Base-by-base conservation (phyloP, 2,113 vertebrate genomes). In the Leucoraja erinaceus region DNA sequence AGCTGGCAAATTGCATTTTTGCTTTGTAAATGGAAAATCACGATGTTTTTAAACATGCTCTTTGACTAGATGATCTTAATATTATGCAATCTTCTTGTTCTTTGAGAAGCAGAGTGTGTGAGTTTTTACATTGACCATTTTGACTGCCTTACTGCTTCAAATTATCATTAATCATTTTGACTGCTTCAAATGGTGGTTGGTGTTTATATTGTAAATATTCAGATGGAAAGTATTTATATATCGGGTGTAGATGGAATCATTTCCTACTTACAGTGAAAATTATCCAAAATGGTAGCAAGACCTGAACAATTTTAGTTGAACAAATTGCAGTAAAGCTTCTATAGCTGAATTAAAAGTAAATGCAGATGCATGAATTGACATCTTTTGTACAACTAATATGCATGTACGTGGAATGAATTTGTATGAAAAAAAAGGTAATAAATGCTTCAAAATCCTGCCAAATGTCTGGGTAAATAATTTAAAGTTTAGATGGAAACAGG, bases 381-480 rank as follows among this genome's bases (percentile, higher is more conserved):
- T 74, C 18, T 91, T 91, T 91, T 91, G 66, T 91, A 91, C 54
- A 28, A 6, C 22, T 28, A 47, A 47, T 54, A 47, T 91, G 90
- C 90, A 91, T 91, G 90, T 33, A 25, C 72, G 18, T 74, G 68
- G 68, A 91, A 72, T 91, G 63, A 25, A 16, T 91, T 72, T 91
- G 12, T 25, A 72, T 28, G 6, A 84, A 84, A 54, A 54, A 74
- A 74, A 47, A 47, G 56, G 59, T 31, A 91, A 91, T 91, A 91
- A 91, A 91, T 91, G 14, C 18, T 47, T 9, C 66, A 74, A 91
- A 54, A 16, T 72, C 38, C 68, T 25, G 66, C 25, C 22, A 91
- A 91, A 74, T 72, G 90, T 25, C 66, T 70, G 5, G n/a, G 88
- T 91, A 70, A 25, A 22, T 72, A 47, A 91, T 72, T 72, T 91